A percentile compares a stretch with the other conserved stretches of the same genome.
Conservation (phyloP, 2,797 vertebrate genomes). For the Euthynnus affinis region DNA sequence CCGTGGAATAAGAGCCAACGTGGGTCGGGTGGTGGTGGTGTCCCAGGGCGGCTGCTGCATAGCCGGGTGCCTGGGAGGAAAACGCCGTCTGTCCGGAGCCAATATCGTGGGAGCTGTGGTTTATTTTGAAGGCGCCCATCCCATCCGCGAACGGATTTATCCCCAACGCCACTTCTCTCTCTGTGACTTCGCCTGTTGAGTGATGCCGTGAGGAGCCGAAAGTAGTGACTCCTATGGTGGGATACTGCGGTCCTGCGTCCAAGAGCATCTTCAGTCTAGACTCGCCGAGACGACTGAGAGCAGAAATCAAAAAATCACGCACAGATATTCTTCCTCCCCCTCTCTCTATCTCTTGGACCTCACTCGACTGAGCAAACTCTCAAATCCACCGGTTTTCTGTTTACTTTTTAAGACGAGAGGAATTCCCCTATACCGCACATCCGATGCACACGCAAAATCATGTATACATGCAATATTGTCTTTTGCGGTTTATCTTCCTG, state of each 20-base stretch:
- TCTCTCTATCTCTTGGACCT: constrained; percentile 75
- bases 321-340: constrained; percentile 83
- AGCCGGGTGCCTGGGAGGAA: constrained; percentile 97
- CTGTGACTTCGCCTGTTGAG: constrained; percentile 97
- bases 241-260: constrained; percentile 99
- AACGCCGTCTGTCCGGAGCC: constrained; percentile 97
- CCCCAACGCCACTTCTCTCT: constrained; percentile 97
- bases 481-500: constrained; percentile 99
- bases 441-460: constrained; percentile 90
- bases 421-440: constrained; percentile 84
- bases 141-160: constrained; percentile 99
- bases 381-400: constrained; percentile 81
- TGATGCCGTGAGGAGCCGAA: constrained; percentile 99
- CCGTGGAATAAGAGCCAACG: constrained; percentile 97
- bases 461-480: constrained; percentile 97
- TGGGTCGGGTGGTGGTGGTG: constrained; percentile 97
- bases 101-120: constrained; percentile 96
- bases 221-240: constrained; percentile 98
- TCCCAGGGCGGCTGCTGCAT: constrained; percentile 94
- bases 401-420: constrained; percentile 84
- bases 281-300: constrained; percentile 88
- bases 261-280: constrained; percentile 97
- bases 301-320: constrained; percentile 85
- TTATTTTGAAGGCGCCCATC: constrained; percentile 99
- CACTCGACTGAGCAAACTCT: constrained; percentile 82